These are phyloP conservation scores for Anarhynchus alexandrinus DNA, from an alignment of 2,113 vertebrate genomes.

Conservation along the genomic window DNA sequence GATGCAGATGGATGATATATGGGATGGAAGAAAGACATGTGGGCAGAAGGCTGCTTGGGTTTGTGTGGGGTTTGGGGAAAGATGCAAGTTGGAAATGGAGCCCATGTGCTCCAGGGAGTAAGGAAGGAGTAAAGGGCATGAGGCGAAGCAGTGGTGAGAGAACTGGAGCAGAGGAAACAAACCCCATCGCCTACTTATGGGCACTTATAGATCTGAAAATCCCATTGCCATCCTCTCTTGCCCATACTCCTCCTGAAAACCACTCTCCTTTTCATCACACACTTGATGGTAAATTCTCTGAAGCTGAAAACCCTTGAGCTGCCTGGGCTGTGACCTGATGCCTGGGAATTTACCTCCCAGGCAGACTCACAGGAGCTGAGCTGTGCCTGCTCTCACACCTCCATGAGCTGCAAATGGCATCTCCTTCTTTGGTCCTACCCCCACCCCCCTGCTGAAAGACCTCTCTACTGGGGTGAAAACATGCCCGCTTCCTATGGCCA, in stretches of 20 bases:
- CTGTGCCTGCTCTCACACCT: not conserved
- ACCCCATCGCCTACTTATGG: not conserved
- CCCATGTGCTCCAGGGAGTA: not conserved
- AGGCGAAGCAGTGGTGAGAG: not conserved
- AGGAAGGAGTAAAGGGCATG: not conserved
- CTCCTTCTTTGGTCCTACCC: not conserved
- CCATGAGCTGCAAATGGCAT: not conserved
- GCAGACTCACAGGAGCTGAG: not conserved
- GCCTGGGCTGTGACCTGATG: not conserved
- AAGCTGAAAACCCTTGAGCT: not conserved
- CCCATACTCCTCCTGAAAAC: not conserved
- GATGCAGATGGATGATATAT: not conserved
- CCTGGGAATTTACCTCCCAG: not conserved
- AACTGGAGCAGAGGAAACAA: not conserved
- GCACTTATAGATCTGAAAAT: not conserved
- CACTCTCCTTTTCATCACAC: not conserved
- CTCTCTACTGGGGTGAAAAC: not conserved
- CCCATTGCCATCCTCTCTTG: not conserved
- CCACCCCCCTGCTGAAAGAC: not conserved
- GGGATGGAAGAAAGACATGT: not conserved
- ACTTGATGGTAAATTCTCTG: not conserved
- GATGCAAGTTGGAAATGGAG: not conserved
- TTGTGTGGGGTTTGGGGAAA: not conserved
- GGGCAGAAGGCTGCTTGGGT: not conserved
- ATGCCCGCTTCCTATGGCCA: not conserved